Percentiles rank a stretch among this genome's conserved stretches.
Conservation (phyloP, 1,140 invertebrate genomes). For the Lepidotrigona ventralis region DNA sequence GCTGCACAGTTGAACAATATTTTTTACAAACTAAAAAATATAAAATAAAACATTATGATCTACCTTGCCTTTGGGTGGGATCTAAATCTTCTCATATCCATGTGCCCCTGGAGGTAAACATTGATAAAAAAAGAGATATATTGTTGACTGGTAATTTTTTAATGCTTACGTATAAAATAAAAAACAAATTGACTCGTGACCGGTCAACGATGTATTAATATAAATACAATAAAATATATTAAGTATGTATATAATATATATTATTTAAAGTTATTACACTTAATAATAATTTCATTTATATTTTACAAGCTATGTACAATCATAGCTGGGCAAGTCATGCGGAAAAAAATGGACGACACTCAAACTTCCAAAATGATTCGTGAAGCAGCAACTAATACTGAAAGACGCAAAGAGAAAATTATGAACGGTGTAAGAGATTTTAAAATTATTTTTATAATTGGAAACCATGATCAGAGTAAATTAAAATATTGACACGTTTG, state of each 20-base stretch:
- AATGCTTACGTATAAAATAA: too few species aligned
- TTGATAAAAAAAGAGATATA: neutral
- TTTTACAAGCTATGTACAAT: slow-evolving; percentile 81
- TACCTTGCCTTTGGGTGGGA: slow-evolving; percentile 84
- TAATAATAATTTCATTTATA: neutral
- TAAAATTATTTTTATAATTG: neutral
- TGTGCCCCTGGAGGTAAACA: slow-evolving; percentile 67
- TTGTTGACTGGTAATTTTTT: neutral
- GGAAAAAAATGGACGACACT: slow-evolving; percentile 79
- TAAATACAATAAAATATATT: too few species aligned
- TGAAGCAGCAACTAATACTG: slow-evolving; percentile 83
- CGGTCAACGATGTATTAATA: too few species aligned
- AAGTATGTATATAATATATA: too few species aligned
- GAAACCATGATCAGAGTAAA: neutral
- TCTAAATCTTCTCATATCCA: slow-evolving; percentile 73
- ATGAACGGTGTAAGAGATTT: slow-evolving; percentile 78
- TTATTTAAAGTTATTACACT: neutral
- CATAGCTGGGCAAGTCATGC: slow-evolving; percentile 82
- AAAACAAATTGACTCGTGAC: too few species aligned
- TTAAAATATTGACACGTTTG: slow-evolving; percentile 24
- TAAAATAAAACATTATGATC: slow-evolving; percentile 80
- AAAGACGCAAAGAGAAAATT: slow-evolving; percentile 83
- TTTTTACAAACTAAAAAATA: slow-evolving; percentile 77
- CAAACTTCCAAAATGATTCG: slow-evolving; percentile 85
- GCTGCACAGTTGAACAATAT: slow-evolving; percentile 80